Base-by-base conservation (phyloP, 2,888 invertebrate species). In the Frankliniella fusca region DNA sequence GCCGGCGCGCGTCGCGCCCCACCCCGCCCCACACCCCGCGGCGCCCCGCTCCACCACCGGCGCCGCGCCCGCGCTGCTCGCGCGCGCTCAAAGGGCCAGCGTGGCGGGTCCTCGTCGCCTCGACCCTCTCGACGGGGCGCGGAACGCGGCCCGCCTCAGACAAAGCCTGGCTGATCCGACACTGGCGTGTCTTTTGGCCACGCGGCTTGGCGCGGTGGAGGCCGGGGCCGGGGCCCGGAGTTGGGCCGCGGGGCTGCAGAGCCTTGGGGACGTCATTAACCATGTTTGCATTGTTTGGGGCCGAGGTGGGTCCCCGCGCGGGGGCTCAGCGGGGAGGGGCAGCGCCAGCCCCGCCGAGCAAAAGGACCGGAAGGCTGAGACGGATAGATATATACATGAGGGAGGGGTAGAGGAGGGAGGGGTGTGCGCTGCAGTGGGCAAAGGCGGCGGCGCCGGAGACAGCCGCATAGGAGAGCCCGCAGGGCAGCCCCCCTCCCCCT, bases 401-500 rank as follows among this genome's bases (percentile, higher is more conserved):
- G 27, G 38, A n/a, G n/a, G n/a, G n/a, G 81, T 27, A 80, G 80
- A 27, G 15, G 80, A 28, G 79, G 49, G 76, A n/a, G 80, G 38
- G 70, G 81, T 83, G 82, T 83, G 82, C 83, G 83, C 80, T 82
- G 83, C 23, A 65, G 80, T 48, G 81, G 81, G 50, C 48, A 27
- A n/a, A 80, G 23, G 48, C 28, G 54, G 76, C 61, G 65, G 76
- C 65, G 65, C 65, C 82, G 49, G 54, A 76, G 54, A 76, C 81
- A 70, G 54, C 38, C 81, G 82, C 50, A 80, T 54, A 81, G 48
- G 48, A 50, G 83, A 49, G 80, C 81, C 82, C 80, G 83, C 70
- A 80, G 80, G 82, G 82, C 23, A 82, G 81, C 61, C 83, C 83
- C 23, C 83, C 83, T 27, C 83, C 84, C 83, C 83, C 84, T 80